Conservation (phyloP, 2,888 invertebrate species). For the Trichogramma evanescens region DNA sequence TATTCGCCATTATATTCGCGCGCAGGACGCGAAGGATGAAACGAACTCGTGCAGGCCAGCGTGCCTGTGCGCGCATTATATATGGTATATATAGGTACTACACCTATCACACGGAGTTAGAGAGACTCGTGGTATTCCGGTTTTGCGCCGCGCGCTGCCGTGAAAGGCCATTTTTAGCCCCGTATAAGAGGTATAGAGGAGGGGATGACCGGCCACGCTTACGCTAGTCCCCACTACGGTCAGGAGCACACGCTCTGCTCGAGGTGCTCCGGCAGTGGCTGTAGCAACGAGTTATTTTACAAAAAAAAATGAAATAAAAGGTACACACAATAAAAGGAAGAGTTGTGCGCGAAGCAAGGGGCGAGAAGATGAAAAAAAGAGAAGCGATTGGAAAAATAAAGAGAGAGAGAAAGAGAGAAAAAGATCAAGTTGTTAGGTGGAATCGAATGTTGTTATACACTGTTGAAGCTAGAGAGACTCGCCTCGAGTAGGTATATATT, state of each 20-base stretch:
- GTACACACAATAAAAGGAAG: neutral
- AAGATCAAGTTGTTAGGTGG: too few species aligned
- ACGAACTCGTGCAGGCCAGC: too few species aligned
- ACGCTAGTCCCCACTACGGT: conserved; percentile 11
- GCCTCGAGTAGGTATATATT: conserved; percentile 11
- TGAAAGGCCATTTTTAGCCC: neutral
- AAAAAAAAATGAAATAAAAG: neutral
- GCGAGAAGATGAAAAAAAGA: conserved; percentile 1
- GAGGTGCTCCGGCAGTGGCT: too few species aligned
- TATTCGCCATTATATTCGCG: too few species aligned
- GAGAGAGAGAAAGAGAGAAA: neutral
- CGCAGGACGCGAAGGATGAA: too few species aligned
- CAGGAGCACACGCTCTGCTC: neutral
- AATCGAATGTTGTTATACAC: too few species aligned
- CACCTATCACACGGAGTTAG: neutral
- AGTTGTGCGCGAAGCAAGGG: neutral
- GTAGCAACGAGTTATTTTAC: too few species aligned
- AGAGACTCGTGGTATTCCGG: conserved; percentile 6
- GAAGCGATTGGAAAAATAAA: conserved; percentile 14
- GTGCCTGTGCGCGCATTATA: too few species aligned
- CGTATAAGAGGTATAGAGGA: conserved; percentile 2
- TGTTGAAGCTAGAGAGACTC: conserved; percentile 3
- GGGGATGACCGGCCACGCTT: conserved; percentile 27
- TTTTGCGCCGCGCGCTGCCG: neutral
- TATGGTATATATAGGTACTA: too few species aligned